These are phyloP conservation scores for Anadara kagoshimensis DNA, from an alignment of 1,140 invertebrate genomes.

Conservation along the genomic window DNA sequence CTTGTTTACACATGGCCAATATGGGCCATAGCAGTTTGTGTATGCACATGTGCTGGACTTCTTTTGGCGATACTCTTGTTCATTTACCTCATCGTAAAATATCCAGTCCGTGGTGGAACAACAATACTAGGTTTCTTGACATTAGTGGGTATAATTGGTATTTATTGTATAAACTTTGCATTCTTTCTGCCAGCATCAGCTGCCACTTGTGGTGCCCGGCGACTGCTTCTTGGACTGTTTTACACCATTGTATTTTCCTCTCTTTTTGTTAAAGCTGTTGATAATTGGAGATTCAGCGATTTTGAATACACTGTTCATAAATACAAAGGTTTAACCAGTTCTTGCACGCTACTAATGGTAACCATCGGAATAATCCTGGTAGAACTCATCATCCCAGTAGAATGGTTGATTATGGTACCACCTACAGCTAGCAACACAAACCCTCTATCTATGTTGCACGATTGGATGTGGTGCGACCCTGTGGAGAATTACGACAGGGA, in stretches of 20 bases:
- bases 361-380: slow-evolving; percentile 72
- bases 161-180: slow-evolving; percentile 75
- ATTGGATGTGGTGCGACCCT: slow-evolving; percentile 67
- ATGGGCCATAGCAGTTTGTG: slow-evolving; percentile 69
- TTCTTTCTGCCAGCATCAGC: slow-evolving; percentile 73
- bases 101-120: slow-evolving; percentile 72
- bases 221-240: slow-evolving; percentile 72
- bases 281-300: slow-evolving; percentile 72
- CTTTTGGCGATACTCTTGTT: slow-evolving; percentile 69
- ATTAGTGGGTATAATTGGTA: slow-evolving; percentile 73
- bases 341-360: slow-evolving; percentile 69
- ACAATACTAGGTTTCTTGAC: slow-evolving; percentile 74
- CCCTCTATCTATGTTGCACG: slow-evolving; percentile 38
- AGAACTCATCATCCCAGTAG: slow-evolving; percentile 66
- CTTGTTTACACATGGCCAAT: slow-evolving; percentile 59
- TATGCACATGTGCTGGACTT: slow-evolving; percentile 68
- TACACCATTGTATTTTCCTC: slow-evolving; percentile 74
- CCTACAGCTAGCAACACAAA: slow-evolving; percentile 51
- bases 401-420: slow-evolving; percentile 58
- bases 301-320: slow-evolving; percentile 52
- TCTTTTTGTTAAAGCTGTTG: slow-evolving; percentile 75
- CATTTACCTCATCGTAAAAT: slow-evolving; percentile 73
- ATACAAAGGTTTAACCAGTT: slow-evolving; percentile 59
- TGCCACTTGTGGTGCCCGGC: slow-evolving; percentile 71
- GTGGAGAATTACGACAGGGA: slow-evolving; percentile 71